Conservation (phyloP, 1,140 invertebrate genomes). For the Drosophila rufa region DNA sequence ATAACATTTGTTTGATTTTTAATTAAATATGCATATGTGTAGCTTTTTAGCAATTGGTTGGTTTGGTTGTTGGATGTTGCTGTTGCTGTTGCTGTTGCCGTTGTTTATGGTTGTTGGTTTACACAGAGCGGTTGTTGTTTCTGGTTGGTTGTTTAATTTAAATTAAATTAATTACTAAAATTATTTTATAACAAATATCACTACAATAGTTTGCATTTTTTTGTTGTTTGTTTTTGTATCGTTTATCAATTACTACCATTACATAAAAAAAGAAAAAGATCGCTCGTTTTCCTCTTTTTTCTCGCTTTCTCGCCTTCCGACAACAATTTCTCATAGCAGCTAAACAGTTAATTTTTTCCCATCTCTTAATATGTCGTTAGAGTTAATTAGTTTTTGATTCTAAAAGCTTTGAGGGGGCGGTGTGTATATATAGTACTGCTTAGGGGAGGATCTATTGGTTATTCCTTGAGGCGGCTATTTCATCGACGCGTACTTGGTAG, state of each 20-base stretch:
- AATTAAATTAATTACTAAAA: conserved; percentile 84
- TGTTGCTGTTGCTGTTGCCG: conserved; percentile 24
- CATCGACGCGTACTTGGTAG: conserved; percentile 81
- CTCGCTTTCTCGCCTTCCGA: conserved; percentile 28
- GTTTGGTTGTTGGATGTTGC: conserved; percentile 56
- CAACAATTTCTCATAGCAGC: conserved; percentile 52
- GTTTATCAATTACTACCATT: conserved; percentile 72
- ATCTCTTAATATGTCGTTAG: conserved; percentile 43
- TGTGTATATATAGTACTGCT: conserved; percentile 45
- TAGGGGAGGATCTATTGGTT: conserved; percentile 51
- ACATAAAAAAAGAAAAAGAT: conserved; percentile 71
- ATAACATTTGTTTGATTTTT: conserved; percentile 54
- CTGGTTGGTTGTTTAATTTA: conserved; percentile 73
- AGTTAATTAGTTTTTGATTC: conserved; percentile 56
- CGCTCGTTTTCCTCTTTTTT: conserved; percentile 32
- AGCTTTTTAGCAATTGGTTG: conserved; percentile 72
- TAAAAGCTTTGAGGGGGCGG: conserved; percentile 53
- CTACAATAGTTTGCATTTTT: conserved; percentile 84
- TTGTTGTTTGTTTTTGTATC: conserved; percentile 67
- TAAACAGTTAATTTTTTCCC: conserved; percentile 43
- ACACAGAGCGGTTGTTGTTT: conserved; percentile 62
- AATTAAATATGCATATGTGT: conserved; percentile 78
- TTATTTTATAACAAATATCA: conserved; percentile 85
- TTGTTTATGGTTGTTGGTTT: conserved; percentile 60
- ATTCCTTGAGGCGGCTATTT: conserved; percentile 52